Percentiles rank a stretch among this genome's conserved stretches.
These are phyloP conservation scores for Eupithecia exiguata DNA, from an alignment of 2,888 invertebrate genomes.

Conservation along the genomic window DNA sequence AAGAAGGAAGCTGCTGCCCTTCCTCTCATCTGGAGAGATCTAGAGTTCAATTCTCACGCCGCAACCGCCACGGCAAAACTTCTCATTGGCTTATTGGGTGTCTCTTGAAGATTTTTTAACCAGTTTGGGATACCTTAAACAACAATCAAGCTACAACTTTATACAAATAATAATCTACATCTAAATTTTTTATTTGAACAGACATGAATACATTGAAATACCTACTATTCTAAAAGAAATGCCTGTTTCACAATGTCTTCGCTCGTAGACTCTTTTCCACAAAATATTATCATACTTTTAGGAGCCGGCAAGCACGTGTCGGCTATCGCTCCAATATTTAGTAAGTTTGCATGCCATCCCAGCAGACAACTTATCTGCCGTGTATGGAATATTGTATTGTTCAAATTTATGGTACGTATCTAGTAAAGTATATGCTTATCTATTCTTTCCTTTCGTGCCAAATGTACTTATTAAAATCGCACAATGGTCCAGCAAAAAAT, in stretches of 20 bases:
- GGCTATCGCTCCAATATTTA: constrained; percentile 26
- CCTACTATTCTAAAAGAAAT: not conserved
- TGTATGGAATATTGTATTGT: constrained; percentile 27
- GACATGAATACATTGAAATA: not conserved
- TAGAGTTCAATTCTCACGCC: no score
- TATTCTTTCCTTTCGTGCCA: not conserved
- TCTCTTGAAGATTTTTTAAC: no score
- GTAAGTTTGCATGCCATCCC: constrained; percentile 17
- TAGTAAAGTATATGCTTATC: not conserved
- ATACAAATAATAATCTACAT: no score
- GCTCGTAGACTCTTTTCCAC: not conserved
- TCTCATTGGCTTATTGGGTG: no score
- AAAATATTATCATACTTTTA: not conserved
- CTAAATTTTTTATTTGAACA: no score
- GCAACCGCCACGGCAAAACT: no score
- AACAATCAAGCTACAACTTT: no score
- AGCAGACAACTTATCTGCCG: constrained; percentile 16
- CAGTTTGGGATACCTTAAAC: no score
- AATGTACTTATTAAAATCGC: not conserved
- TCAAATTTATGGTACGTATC: not conserved
- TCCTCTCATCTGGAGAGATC: no score
- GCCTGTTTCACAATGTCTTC: not conserved
- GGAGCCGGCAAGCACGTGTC: constrained; percentile 21
- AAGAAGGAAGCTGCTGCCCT: no score
- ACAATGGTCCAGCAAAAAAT: not conserved